Percentiles rank a stretch among this genome's conserved stretches.
These are phyloP conservation scores for Podarcis muralis DNA, from an alignment of 2,113 vertebrate genomes.

Conservation along the genomic window DNA sequence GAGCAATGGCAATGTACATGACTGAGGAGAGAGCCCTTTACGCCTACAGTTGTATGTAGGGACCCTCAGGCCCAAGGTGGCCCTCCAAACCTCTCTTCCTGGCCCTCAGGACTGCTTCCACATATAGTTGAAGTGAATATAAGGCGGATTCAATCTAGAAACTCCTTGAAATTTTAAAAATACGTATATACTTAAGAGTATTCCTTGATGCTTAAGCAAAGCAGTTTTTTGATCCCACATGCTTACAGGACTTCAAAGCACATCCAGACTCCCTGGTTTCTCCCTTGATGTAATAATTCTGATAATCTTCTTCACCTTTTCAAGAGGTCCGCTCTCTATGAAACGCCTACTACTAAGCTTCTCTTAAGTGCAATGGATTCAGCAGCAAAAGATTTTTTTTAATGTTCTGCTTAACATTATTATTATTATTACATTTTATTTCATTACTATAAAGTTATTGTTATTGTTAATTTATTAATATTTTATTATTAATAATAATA, in stretches of 20 bases:
- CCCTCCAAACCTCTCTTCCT: too few species aligned
- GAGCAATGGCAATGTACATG: not conserved
- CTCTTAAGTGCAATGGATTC: not conserved
- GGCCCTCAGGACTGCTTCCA: not conserved
- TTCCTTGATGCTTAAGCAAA: not conserved
- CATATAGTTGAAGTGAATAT: not conserved
- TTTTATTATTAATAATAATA: too few species aligned
- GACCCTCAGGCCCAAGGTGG: too few species aligned
- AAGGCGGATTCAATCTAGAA: too few species aligned
- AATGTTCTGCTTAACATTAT: too few species aligned
- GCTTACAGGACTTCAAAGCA: not conserved
- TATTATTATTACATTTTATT: too few species aligned
- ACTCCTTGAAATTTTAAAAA: constrained; percentile 8
- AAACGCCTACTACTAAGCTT: not conserved
- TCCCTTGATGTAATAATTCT: constrained; percentile 29
- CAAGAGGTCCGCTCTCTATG: not conserved
- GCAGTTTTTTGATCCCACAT: not conserved
- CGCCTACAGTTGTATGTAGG: not conserved
- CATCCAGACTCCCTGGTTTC: not conserved
- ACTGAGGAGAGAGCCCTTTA: not conserved
- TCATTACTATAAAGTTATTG: too few species aligned
- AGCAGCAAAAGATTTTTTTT: not conserved
- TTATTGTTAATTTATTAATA: too few species aligned
- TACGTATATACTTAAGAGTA: constrained; percentile 21
- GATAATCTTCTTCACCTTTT: constrained; percentile 37